These are phyloP conservation scores for Leuctra nigra DNA, from an alignment of 2,888 invertebrate species.

Conservation along the genomic window DNA sequence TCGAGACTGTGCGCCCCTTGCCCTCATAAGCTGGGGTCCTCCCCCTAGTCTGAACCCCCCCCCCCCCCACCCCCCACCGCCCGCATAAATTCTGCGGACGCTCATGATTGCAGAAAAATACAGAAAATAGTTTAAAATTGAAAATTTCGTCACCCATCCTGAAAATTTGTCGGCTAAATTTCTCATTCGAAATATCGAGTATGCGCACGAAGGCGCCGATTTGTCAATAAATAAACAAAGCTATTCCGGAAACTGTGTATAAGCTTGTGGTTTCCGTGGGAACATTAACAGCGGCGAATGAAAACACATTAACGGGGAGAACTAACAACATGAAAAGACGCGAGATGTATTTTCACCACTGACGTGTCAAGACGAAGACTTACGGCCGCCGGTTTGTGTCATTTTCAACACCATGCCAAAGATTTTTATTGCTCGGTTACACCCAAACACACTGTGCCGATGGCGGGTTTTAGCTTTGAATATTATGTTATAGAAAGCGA, in stretches of 20 bases:
- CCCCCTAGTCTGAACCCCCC: too few species aligned
- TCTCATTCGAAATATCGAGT: not conserved
- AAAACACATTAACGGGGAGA: conserved; percentile 24
- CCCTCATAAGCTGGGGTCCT: too few species aligned
- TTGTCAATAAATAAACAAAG: conserved; percentile 22
- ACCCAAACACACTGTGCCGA: not conserved
- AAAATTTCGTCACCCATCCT: too few species aligned
- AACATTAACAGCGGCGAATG: conserved; percentile 25
- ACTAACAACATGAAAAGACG: conserved; percentile 1
- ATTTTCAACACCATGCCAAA: conserved; percentile 16
- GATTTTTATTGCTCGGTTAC: not conserved
- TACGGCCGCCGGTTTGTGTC: conserved; percentile 24
- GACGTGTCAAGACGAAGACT: too few species aligned
- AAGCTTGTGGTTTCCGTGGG: conserved; percentile 26
- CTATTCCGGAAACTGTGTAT: conserved; percentile 26
- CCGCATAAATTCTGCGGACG: too few species aligned
- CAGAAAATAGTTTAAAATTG: not conserved
- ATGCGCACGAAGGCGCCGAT: not conserved
- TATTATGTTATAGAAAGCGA: too few species aligned
- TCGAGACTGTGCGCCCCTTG: too few species aligned
- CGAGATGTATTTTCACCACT: not conserved
- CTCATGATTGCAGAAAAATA: not conserved
- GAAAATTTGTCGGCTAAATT: conserved; percentile 4
- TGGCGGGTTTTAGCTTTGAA: not conserved
- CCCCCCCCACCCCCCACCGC: too few species aligned